Evolutionary conservation across 2,888 invertebrate genomes (phyloP).

Genomic region (Nephrotoma flavescens): DNA sequence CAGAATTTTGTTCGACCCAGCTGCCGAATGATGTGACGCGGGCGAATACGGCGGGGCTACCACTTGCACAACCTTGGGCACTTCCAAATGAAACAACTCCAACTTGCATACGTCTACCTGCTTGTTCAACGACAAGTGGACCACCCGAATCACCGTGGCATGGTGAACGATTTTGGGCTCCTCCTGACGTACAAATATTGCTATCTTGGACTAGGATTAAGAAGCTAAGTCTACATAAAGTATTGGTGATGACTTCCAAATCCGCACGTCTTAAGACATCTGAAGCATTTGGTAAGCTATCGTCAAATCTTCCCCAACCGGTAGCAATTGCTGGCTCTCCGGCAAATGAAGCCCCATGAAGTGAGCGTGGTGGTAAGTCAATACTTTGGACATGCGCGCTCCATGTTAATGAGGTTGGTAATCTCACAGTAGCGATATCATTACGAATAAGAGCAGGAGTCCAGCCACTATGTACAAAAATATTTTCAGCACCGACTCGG

Average conservation of each 20-base stretch:
- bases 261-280: neutral
- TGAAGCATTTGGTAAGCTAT: neutral
- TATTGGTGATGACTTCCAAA: neutral
- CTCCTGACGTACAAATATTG: conserved; percentile 23
- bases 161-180: conserved; percentile 18
- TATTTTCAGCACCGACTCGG: neutral
- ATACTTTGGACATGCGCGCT: neutral
- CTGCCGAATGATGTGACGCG: neutral
- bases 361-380: neutral
- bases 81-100: conserved; percentile 3
- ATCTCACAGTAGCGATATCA: conserved; percentile 3
- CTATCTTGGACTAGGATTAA: neutral
- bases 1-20: neutral
- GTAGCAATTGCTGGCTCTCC: neutral
- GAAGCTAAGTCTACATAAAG: neutral
- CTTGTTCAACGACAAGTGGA: conserved; percentile 14
- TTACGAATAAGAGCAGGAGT: neutral
- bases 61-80: neutral
- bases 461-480: neutral
- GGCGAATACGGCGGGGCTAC: neutral
- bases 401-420: neutral
- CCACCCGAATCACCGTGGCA: conserved; percentile 26
- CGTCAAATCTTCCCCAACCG: conserved; percentile 4
- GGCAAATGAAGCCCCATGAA: neutral
- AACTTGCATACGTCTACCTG: neutral